A percentile compares a stretch with the other conserved stretches of the same genome.
These are phyloP conservation scores for Coracopsis vasa DNA, from an alignment of 2,113 vertebrate genomes.

Conservation along the genomic window DNA sequence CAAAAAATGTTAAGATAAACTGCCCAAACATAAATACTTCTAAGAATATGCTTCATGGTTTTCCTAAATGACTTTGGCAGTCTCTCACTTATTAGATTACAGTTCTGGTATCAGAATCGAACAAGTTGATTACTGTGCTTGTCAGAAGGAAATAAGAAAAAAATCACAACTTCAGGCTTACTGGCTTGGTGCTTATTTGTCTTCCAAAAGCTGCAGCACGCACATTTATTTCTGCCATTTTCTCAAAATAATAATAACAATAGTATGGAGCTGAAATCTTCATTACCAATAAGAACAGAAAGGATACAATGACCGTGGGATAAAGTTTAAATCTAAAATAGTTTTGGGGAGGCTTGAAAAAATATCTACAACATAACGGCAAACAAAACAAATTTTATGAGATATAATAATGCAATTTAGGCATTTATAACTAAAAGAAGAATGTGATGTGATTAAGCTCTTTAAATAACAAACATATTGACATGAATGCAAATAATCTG, in stretches of 20 bases:
- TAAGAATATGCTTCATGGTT: neutral
- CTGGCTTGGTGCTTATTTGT: neutral
- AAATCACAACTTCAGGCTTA: neutral
- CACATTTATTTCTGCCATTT: neutral
- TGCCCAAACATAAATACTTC: neutral
- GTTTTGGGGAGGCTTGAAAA: neutral
- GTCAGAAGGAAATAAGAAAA: neutral
- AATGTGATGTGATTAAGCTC: neutral
- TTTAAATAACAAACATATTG: neutral
- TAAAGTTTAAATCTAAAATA: neutral
- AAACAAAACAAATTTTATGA: neutral
- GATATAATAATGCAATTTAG: neutral
- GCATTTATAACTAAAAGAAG: neutral
- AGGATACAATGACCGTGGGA: neutral
- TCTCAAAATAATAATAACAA: neutral
- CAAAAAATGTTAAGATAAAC: neutral
- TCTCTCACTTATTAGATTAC: neutral
- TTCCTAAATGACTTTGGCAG: neutral
- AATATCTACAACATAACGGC: neutral
- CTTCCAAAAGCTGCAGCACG: neutral
- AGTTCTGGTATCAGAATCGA: neutral
- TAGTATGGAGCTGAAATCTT: neutral
- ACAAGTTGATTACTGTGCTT: neutral
- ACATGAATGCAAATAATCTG: neutral
- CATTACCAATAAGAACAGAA: neutral